Evolutionary conservation across 2,888 invertebrate genomes (phyloP), one percentile per base, ranked within the genome.

Genomic region (Vandiemenella viatica): DNA sequence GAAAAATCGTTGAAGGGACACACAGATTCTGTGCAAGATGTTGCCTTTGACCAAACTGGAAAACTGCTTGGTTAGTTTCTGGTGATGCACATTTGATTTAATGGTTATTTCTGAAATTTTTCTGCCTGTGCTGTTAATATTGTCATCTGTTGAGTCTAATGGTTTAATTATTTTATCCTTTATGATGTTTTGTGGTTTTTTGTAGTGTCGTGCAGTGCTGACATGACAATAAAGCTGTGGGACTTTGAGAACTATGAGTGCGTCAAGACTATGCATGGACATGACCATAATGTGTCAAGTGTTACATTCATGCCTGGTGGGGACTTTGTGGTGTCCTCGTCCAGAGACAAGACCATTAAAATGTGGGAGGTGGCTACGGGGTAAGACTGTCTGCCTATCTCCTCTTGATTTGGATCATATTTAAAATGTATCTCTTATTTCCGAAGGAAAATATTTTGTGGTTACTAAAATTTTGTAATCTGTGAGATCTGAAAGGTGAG

Each of bases 221-320:
- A 99, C 71, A 88, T 98, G 86, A 91, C 92, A 53, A 89, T 98
- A 62, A 98, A 97, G 71, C 72, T 99, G 63, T 99, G 98, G 98
- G 97, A 98, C 74, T 97, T 98, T 73, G 83, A 86, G 66, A 85
- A 83, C 55, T 97, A 87, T 67, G 93, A 95, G 64, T 97, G 97
- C 68, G 76, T 97, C 58, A 93, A 95, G 72, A 98, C 97, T 41
- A 86, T 98, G 87, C 86, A 92, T 65, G 96, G 98, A 4, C 98
- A 98, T 73, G 97, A 98, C 70, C 98, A 99, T 74, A 98, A 97
- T 71, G 96, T 98, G 55, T 95, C 93, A 54, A 93, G 95, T 50
- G 92, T 98, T 53, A 79, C 90, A 49, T 98, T 98, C 72, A 83
- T 96, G 66, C 96, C 97, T 49, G 86, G 84, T 64, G 95, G 95